A percentile compares a stretch with the other conserved stretches of the same genome.
Evolutionary conservation across 2,888 invertebrate genomes (phyloP).

Genomic region (Heterodera filipjevi): DNA sequence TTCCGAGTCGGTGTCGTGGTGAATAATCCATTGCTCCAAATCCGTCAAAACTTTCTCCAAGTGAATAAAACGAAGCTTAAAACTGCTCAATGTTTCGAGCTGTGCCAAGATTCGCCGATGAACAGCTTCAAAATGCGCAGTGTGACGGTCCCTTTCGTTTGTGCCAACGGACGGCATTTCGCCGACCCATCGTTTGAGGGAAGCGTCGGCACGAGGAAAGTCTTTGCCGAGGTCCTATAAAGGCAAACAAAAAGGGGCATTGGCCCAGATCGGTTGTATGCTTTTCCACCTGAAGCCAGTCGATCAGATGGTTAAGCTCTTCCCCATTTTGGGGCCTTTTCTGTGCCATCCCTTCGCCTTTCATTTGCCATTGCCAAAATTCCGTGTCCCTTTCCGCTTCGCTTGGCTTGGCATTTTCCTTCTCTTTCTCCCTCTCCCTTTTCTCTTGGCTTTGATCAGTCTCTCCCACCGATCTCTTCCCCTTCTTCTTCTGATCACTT

Average conservation of each 20-base stretch:
- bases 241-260: background rate
- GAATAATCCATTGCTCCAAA: conserved; percentile 29
- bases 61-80: conserved; percentile 21
- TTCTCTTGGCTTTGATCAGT: background rate
- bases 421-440: background rate
- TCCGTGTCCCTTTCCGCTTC: background rate
- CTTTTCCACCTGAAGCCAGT: background rate
- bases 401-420: background rate
- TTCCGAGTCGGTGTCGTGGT: conserved; percentile 31
- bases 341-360: background rate
- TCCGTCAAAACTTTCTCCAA: conserved; percentile 28
- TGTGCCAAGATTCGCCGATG: conserved; percentile 3
- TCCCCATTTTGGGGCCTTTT: background rate
- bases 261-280: background rate
- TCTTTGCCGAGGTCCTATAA: conserved; percentile 15
- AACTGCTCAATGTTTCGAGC: background rate
- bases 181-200: background rate
- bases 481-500: background rate
- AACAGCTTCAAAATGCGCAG: background rate
- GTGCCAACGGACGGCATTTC: background rate
- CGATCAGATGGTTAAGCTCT: background rate
- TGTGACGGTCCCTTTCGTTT: background rate
- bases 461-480: background rate
- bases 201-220: background rate
- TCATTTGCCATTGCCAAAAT: conserved; percentile 1